Base-by-base conservation (phyloP, 92 coral and sea anemone species). In the Parazoanthus atlanticus region DNA sequence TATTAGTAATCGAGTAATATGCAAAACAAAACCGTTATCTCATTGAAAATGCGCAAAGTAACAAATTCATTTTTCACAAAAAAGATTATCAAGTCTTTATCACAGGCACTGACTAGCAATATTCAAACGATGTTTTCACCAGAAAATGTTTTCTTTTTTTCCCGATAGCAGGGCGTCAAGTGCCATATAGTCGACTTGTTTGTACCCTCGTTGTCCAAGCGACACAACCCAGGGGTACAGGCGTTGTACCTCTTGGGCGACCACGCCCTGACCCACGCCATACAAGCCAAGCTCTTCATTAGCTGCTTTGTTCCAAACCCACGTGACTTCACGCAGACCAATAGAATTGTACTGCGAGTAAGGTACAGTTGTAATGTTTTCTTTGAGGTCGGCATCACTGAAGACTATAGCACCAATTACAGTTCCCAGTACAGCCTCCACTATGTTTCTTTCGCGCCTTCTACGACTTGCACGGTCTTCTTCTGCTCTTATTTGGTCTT, bases 221-320 rank as follows among this genome's bases (percentile, higher is more conserved):
- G 65, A 79, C 85, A 91, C 95, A 4, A 92, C 93, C 79, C 41
- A 25, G 29, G 95, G 92, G 74, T 93, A 93, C 23, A 91, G 65
- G 38, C 36, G 88, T 76, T 93, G 77, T 28, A 91, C 95, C 30
- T 91, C 95, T 82, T 93, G 95, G 16, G 95, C 95, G 28, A 93
- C 85, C 25, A 93, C 92, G 38, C 93, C 93, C 32, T 88, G 88
- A 56, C 78, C 86, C 23, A 33, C 46, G 34, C 94, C 94, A 31
- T 70, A 82, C 75, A 92, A 52, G 41, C 93, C 95, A 47, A 91
- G 74, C 29, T 82, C 80, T 12, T 79, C 30, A 15, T 85, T 47
- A 8, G 95, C 93, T 69, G 78, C 61, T 56, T 88, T 82, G 70
- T 91, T 93, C 95, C 95, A 93, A 21, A 80, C 85, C 95, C 95